Conservation (phyloP, 2,113 vertebrate genomes). For the Corynorhinus townsendii region DNA sequence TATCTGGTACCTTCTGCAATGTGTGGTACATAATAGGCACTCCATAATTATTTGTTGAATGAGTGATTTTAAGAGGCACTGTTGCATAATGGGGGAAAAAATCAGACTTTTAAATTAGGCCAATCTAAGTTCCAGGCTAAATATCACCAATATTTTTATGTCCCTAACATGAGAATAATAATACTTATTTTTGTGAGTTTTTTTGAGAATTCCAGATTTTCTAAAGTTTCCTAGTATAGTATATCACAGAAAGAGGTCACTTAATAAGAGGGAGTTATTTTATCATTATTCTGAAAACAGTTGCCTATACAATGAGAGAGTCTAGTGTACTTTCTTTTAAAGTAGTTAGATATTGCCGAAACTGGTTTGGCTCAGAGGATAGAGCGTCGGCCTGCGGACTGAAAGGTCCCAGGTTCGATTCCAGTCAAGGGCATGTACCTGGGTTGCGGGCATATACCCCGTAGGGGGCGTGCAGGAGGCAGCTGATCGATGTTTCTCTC, state of each 20-base stretch:
- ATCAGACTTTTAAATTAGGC: background rate
- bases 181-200: slow-evolving; percentile 23
- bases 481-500: no score
- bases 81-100: background rate
- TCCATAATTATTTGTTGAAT: background rate
- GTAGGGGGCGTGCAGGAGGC: no score
- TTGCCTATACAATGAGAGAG: background rate
- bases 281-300: slow-evolving; percentile 17
- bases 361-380: no score
- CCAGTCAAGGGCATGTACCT: no score
- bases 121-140: background rate
- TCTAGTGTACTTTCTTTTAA: slow-evolving; percentile 37
- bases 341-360: no score
- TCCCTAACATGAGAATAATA: background rate
- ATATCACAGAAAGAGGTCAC: background rate
- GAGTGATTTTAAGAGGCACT: background rate
- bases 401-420: no score
- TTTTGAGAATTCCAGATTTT: slow-evolving; percentile 42
- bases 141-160: slow-evolving; percentile 22
- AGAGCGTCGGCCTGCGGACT: no score
- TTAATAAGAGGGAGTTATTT: slow-evolving; percentile 22
- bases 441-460: no score
- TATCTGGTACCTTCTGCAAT: background rate
- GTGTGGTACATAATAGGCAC: background rate
- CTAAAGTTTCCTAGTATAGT: background rate